These are phyloP conservation scores for Anthoscopus minutus DNA, from an alignment of 2,113 vertebrate genomes.

Conservation along the genomic window DNA sequence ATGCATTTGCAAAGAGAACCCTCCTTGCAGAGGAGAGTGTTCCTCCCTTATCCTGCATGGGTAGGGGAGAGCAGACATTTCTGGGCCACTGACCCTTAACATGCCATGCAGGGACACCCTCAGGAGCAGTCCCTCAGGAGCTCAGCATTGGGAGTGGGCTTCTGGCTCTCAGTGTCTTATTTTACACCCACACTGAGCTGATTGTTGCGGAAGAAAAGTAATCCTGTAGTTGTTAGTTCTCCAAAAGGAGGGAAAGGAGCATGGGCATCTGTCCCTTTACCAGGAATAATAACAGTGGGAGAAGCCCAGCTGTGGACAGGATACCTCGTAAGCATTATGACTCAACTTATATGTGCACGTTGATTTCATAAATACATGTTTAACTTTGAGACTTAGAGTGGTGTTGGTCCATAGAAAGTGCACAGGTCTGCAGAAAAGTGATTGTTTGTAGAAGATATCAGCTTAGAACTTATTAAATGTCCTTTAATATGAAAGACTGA, in stretches of 20 bases:
- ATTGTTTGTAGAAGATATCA: not conserved
- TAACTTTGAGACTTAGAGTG: not conserved
- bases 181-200: not conserved
- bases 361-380: not conserved
- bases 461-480: not conserved
- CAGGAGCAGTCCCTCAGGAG: no score
- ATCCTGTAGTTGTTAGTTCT: not conserved
- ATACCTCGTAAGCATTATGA: fast-evolving
- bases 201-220: not conserved
- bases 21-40: not conserved
- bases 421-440: not conserved
- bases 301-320: not conserved
- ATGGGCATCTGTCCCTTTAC: not conserved
- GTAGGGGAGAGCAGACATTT: not conserved
- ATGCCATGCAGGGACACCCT: fast-evolving
- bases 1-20: not conserved
- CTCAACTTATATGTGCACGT: not conserved
- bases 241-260: not conserved
- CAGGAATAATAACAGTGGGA: not conserved
- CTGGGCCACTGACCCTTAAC: not conserved
- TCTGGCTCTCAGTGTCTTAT: fast-evolving
- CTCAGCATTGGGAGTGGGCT: not conserved
- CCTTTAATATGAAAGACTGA: not conserved
- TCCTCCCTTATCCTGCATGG: not conserved
- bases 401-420: not conserved